A percentile compares a stretch with the other conserved stretches of the same genome.
These are phyloP conservation scores for Bombyx huttoni DNA, from an alignment of 2,888 invertebrate genomes.

Conservation along the genomic window DNA sequence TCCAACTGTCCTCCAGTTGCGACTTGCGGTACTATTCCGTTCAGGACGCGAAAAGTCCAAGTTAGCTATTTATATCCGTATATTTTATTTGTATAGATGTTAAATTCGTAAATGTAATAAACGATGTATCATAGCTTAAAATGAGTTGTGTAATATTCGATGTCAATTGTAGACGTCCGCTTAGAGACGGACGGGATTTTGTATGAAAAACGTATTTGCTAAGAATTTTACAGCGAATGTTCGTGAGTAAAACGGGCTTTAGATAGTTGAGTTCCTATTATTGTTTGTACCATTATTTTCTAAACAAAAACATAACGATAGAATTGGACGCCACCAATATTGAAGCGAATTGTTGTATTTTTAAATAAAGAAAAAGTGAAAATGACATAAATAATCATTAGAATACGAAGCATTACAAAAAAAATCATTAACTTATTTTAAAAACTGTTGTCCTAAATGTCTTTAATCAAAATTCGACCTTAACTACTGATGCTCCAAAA, in stretches of 20 bases:
- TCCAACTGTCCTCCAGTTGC: no score
- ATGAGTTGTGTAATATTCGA: constrained; percentile 61
- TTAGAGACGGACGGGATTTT: constrained; percentile 42
- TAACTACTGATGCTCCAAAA: no score
- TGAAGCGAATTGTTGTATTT: not conserved
- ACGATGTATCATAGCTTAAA: constrained; percentile 62
- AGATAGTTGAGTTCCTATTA: not conserved
- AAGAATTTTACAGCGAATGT: not conserved
- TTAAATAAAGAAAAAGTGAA: no score
- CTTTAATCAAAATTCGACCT: no score
- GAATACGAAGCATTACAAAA: no score
- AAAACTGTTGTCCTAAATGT: no score
- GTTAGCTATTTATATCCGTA: constrained; percentile 23
- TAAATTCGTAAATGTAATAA: constrained; percentile 49
- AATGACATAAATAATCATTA: no score
- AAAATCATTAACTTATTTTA: no score
- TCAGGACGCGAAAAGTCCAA: constrained; percentile 10
- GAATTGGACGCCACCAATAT: not conserved
- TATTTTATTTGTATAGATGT: constrained; percentile 69
- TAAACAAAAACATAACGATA: not conserved
- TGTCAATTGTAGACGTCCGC: constrained; percentile 64
- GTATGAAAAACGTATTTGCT: constrained; percentile 25
- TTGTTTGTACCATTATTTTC: not conserved
- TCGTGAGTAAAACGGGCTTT: not conserved
- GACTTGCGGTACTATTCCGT: no score